Evolutionary conservation across 1,140 invertebrate genomes (phyloP), one percentile per base, ranked within the genome.

Genomic region (Eupeodes corollae): DNA sequence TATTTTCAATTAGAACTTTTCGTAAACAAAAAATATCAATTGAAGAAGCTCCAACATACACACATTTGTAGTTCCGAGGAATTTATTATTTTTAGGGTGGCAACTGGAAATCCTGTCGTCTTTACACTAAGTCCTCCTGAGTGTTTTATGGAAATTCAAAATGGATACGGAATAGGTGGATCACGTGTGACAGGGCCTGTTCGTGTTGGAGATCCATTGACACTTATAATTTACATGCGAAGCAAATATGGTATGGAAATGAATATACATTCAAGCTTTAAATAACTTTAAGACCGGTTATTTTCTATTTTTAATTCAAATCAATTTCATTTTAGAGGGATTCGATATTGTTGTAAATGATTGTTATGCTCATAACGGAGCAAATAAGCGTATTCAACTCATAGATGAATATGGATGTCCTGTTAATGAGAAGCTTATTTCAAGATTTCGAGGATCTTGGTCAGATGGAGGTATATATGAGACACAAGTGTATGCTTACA

Each of bases 271-370:
- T 45, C 9, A 45, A 37, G 8, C 21, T 26, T 26, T 26, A 5
- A 26, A 26, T 3, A 26, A 5, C 21, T 26, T 26, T 26, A 26
- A 26, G 8, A 26, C 21, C 8, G 8, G 8, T 5, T 26, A 5
- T 26, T 26, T 26, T 5, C 8, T 8, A 26, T 26, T 26, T 26
- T 3, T 26, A 26, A 5, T n/a, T n/a, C n/a, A n/a, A n/a, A n/a
- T n/a, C n/a, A n/a, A n/a, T 26, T 10, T 11, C 31, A 55, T 69
- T 73, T 48, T 72, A 92, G 88, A 92, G 71, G 90, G 90, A 47
- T 95, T 93, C 61, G 91, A 95, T 63, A 91, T 95, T 51, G 87
- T 93, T n/a, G 90, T 95, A 6, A 95, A 92, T 63, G 90, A 94
- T 65, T 95, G 91, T 66, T 91, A 84, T 61, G 90, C 91, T 1